These are phyloP conservation scores for Dioctria linearis DNA, from an alignment of 2,888 invertebrate species.

Conservation along the genomic window DNA sequence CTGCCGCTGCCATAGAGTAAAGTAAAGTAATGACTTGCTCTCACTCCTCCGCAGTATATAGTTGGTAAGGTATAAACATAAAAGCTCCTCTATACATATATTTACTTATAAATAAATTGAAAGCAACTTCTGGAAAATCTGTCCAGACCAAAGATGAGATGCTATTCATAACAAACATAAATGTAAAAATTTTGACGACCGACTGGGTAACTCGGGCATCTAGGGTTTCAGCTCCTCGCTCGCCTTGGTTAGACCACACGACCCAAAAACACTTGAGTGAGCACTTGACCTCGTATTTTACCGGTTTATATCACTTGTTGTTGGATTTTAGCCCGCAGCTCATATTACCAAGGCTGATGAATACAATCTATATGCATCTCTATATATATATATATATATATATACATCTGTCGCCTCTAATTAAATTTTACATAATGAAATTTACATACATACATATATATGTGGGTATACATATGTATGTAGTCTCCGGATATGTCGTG, in stretches of 20 bases:
- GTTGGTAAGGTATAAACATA: background rate
- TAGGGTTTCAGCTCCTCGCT: conserved; percentile 5
- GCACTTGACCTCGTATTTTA: conserved; percentile 40
- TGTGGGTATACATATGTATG: too few species aligned
- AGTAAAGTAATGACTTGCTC: background rate
- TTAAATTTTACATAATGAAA: background rate
- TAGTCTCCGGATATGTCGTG: background rate
- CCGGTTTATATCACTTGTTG: conserved; percentile 4
- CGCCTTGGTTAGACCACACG: conserved; percentile 20
- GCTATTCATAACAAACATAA: conserved; percentile 1
- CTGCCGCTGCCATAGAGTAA: background rate
- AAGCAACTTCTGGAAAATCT: background rate
- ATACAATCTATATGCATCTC: too few species aligned
- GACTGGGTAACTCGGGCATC: conserved; percentile 21
- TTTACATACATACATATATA: background rate
- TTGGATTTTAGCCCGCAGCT: conserved; percentile 4
- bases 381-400: too few species aligned
- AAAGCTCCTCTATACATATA: background rate
- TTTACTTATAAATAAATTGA: too few species aligned
- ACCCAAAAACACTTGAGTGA: conserved; percentile 36
- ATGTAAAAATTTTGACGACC: background rate
- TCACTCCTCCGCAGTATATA: too few species aligned
- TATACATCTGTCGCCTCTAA: conserved; percentile 30
- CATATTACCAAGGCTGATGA: conserved; percentile 25
- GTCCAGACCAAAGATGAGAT: background rate